Evolutionary conservation across 2,888 invertebrate species (phyloP), one percentile per base, ranked within the genome.

Genomic region (Acheta domesticus): DNA sequence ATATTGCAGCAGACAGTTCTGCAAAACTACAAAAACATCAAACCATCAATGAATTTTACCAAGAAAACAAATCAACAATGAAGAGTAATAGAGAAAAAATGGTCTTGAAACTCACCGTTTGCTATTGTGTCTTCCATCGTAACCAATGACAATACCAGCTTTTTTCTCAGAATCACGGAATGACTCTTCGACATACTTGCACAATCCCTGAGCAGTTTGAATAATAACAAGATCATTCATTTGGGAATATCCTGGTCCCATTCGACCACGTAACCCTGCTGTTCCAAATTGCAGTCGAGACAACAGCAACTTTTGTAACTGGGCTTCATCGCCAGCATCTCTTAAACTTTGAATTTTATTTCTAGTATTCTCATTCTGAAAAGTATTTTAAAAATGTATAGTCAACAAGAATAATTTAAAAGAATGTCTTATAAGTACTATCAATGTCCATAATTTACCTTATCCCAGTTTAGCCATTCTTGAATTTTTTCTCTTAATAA

Each of bases 171-270:
- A 87, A 78, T 91, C 87, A 12, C 89, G 87, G 83, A 91, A 89
- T 74, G 88, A 87, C 79, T 90, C 88, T 83, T 92, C 87, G 78
- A 97, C 85, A 86, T 97, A 96, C 78, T 92, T 91, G 77, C 93
- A 90, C 11, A 98, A 86, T 0, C 98, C 98, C 91, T 98, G 96
- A 1, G 93, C 93, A 2, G 98, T 97, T 88, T 99, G 99, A 77
- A 99, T 91, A 81, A 97, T 93, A 0, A 98, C 95, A 76, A 99
- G 90, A 87, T 99, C 99, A 87, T 99, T 99, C 95, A 99, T 96
- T 82, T 93, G 92, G 83, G 91, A 91, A 87, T 94, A 98, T 0
- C 99, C 99, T 20, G 97, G 94, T 21, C 93, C 94, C 99, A 99
- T 99, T 82, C 90, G 90, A 0, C 94, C 96, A 82, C 99, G 91